phyloP scores from a whole-genome alignment of 2,797 vertebrate species.

The Lagothrix lagotricha region DNA sequence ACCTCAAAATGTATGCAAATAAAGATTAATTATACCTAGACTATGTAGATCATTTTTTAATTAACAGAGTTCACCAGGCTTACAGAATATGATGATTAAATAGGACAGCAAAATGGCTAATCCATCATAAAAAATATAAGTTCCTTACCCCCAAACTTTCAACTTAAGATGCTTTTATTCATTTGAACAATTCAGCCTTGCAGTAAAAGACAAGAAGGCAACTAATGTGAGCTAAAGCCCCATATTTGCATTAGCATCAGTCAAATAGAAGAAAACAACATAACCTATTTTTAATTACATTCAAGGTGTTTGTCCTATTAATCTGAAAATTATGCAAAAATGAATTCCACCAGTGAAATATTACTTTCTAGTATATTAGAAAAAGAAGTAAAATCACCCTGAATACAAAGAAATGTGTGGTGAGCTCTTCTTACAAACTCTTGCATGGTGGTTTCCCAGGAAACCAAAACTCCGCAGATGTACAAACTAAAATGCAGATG shows the following conservation, averaged over 20 bases:
- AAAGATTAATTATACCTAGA: conserved; percentile 67
- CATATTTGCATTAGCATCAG: conserved; percentile 80
- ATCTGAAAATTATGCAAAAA: conserved; percentile 84
- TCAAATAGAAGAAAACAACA: conserved; percentile 80
- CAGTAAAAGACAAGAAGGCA: conserved; percentile 79
- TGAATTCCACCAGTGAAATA: conserved; percentile 84
- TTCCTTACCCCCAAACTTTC: conserved; percentile 41
- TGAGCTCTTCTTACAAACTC: conserved; percentile 51
- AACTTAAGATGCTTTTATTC: conserved; percentile 69
- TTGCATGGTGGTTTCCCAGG: conserved; percentile 80
- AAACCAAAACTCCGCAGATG: conserved; percentile 79
- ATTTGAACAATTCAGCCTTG: conserved; percentile 76
- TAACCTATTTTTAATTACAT: conserved; percentile 85
- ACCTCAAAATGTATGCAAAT: conserved; percentile 64
- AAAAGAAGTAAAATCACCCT: conserved; percentile 80
- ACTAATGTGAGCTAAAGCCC: conserved; percentile 78
- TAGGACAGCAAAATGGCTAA: conserved; percentile 72
- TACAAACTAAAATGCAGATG: conserved; percentile 78
- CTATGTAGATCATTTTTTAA: conserved; percentile 73
- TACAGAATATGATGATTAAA: conserved; percentile 58
- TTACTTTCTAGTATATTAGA: conserved; percentile 79
- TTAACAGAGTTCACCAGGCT: conserved; percentile 71
- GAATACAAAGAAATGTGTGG: conserved; percentile 77
- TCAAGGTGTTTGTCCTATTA: conserved; percentile 83
- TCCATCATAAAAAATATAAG: conserved; percentile 74